Base-by-base conservation (phyloP, 1,140 invertebrate species). In the Agrilus planipennis region DNA sequence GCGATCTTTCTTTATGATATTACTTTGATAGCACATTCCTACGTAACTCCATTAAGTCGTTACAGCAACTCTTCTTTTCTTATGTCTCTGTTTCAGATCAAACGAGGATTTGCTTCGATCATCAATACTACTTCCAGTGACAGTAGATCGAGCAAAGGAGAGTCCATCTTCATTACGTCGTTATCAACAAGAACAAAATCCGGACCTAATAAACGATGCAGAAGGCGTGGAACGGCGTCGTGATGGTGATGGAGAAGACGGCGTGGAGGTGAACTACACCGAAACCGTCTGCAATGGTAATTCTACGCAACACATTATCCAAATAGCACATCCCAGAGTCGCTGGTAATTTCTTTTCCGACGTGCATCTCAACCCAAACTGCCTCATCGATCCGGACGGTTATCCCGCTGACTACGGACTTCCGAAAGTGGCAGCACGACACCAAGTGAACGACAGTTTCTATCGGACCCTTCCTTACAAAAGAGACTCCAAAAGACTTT, bases 151-250 rank as follows among this genome's bases (percentile, higher is more conserved):
- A n/a, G n/a, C n/a, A n/a, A n/a, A n/a, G n/a, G n/a, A n/a, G n/a
- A 52, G 45, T 42, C 46, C 46, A 11, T 31, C 51, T 21, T 54
- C 53, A 11, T 40, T 72, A 55, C 65, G 70, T 54, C 67, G 68
- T 49, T 77, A 73, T 53, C 61, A 62, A 34, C 58, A 65, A 42
- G 77, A 81, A 52, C 76, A 76, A 57, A 82, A 81, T 63, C 79
- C 79, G n/a, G 80, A 84, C 62, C 62, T 84, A 49, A 77, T 83
- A 55, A 81, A 78, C 58, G 78, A 80, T 52, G 76, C 76, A 19
- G 75, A 79, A 60, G 71, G 72, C 46, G 76, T 77, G 50, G 76
- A 76, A 47, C 64, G 71, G 41, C 71, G 74, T 51, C 63, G 67
- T 36, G 68, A 73, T 36, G 57, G 58, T 11, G 64, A 73, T 52